Conservation (phyloP, 92 coral and sea anemone species). For the Porites lobata region DNA sequence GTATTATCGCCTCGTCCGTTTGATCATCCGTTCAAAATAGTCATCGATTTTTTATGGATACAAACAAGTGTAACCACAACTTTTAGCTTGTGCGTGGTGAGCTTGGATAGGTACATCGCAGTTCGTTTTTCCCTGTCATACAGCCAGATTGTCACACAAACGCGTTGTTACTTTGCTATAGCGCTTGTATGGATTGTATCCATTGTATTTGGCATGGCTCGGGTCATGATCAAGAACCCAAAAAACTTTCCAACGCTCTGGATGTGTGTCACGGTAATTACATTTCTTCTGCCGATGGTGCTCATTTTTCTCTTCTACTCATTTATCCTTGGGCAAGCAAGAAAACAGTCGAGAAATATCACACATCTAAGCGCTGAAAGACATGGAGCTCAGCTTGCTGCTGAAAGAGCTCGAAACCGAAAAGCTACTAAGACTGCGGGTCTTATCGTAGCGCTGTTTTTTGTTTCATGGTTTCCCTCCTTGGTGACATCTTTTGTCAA, state of each 20-base stretch:
- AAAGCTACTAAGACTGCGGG: slow-evolving; percentile 38
- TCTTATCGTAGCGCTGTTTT: slow-evolving; percentile 26
- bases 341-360: slow-evolving; percentile 23
- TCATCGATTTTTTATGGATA: slow-evolving; percentile 47
- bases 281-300: slow-evolving; percentile 33
- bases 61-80: slow-evolving; percentile 50
- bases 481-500: slow-evolving; percentile 35
- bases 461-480: slow-evolving; percentile 49
- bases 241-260: slow-evolving; percentile 39
- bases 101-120: slow-evolving; percentile 50
- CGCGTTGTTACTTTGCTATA: slow-evolving; percentile 9
- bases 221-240: slow-evolving; percentile 28
- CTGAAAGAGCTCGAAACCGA: slow-evolving; percentile 28
- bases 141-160: slow-evolving; percentile 34
- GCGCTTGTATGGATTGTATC: slow-evolving; percentile 42
- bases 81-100: slow-evolving; percentile 40
- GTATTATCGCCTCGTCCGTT: slow-evolving; percentile 17
- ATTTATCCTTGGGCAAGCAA: slow-evolving; percentile 18
- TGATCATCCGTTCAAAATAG: slow-evolving; percentile 34
- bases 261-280: slow-evolving; percentile 25
- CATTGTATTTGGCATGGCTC: slow-evolving; percentile 1
- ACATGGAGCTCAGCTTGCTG: neutral
- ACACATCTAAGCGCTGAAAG: neutral
- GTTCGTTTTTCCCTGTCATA: slow-evolving; percentile 14
- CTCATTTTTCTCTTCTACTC: slow-evolving; percentile 31